phyloP scores from a whole-genome alignment of 2,113 vertebrate genomes.

The Oncorhynchus tshawytscha region DNA sequence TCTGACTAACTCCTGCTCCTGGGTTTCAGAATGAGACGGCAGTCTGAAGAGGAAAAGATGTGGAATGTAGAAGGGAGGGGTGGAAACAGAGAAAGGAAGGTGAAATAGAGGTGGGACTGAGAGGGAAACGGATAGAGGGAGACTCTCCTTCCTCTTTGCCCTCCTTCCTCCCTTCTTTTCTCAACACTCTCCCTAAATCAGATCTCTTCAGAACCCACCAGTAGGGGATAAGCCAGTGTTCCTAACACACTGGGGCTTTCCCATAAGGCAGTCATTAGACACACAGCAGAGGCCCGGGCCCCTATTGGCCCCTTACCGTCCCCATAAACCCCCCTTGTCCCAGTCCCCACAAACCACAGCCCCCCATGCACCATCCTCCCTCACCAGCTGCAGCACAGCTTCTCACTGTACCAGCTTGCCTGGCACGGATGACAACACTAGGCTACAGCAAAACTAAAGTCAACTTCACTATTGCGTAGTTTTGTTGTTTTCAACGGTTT shows the following conservation, averaged over 20 bases:
- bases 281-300: not conserved
- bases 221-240: not conserved
- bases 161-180: not conserved
- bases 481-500: not conserved
- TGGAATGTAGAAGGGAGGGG: no score
- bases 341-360: not conserved
- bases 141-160: not conserved
- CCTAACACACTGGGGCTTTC: not conserved
- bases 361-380: not conserved
- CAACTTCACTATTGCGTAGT: not conserved
- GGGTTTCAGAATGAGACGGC: not conserved
- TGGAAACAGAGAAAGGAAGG: not conserved
- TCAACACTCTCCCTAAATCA: not conserved
- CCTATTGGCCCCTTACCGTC: not conserved
- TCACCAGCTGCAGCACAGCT: conserved; percentile 8
- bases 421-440: not conserved
- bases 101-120: no score
- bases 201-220: not conserved
- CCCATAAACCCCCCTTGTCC: conserved; percentile 1
- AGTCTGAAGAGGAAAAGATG: no score
- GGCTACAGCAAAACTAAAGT: not conserved
- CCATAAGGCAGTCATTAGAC: not conserved
- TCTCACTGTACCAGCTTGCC: not conserved
- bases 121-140: not conserved
- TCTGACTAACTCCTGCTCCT: conserved; percentile 29